Evolutionary conservation across 1,140 invertebrate species (phyloP), one percentile per base, ranked within the genome.

Genomic region (Parapsyche elsis): DNA sequence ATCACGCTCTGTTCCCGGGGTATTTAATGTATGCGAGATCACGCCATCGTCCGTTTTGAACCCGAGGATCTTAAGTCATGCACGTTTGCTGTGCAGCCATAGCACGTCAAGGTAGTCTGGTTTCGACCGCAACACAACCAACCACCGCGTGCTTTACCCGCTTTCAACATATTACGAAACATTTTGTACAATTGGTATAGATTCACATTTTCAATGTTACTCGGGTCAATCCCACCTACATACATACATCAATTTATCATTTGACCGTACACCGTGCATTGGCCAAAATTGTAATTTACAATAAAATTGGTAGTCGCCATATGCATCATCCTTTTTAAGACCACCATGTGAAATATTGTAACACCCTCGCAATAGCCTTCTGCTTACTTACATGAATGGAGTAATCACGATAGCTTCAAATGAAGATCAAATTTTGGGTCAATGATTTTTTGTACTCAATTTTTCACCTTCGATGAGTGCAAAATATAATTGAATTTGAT

Each of bases 1-100:
- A 73, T 75, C 73, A 57, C 45, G 73, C 16, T n/a, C n/a, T 30
- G 73, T 75, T 75, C 73, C 49, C 46, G 16, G 73, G 73, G 46
- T 75, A 75, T 77, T 77, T 77, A 77, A 77, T 77, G 75, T 77
- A 77, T 77, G 75, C 75, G 75, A 77, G 75, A 77, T 77, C 75
- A 77, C 75, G 75, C 75, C 75, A 77, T 77, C 75, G 73, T 59
- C 19, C 53, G 38, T 30, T 71, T 57, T 53, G 71, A 53, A 77
- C 75, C 75, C 71, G n/a, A 26, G 70, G 19, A 77, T 77, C 75
- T 77, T 77, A 77, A 77, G 75, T 77, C 75, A 77, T 77, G 75
- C 75, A 64, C 75, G 75, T 53, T 75, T 30, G 64, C 64, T 2
- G 16, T 67, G 64, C 64, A 73, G 71, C 61, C 30, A 21, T 26